Conservation (phyloP, 1,140 invertebrate species). For the Drosophila neocordata region DNA sequence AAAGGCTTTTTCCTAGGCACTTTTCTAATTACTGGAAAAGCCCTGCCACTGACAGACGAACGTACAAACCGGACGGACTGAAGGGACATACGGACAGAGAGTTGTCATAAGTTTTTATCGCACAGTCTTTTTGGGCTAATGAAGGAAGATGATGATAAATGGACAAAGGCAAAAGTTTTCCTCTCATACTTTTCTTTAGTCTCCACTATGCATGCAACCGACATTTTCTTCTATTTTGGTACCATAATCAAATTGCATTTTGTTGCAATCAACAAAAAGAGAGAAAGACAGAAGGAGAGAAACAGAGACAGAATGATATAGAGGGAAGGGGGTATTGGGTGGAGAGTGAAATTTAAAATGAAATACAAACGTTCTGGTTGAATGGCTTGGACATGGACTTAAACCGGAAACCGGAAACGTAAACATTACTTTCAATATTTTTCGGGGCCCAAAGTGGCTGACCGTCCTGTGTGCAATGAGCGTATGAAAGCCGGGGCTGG, state of each 20-base stretch:
- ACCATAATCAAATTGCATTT: constrained; percentile 77
- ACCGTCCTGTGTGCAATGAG: constrained; percentile 59
- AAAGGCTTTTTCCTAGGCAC: constrained; percentile 37
- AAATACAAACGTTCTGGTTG: constrained; percentile 80
- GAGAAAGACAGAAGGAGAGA: constrained; percentile 4
- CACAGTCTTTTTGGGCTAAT: constrained; percentile 73
- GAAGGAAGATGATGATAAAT: constrained; percentile 52
- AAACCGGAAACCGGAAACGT: constrained; percentile 79
- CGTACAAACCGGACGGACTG: constrained; percentile 14
- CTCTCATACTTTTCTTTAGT: background rate
- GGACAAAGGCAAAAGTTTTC: constrained; percentile 51
- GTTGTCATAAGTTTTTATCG: constrained; percentile 57
- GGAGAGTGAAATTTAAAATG: constrained; percentile 70
- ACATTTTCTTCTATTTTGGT: constrained; percentile 10
- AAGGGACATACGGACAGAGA: constrained; percentile 11
- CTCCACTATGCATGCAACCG: constrained; percentile 4
- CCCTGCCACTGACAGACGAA: constrained; percentile 31
- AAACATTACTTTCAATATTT: constrained; percentile 80
- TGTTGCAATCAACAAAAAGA: constrained; percentile 69
- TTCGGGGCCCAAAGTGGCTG: constrained; percentile 62
- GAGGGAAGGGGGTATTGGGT: background rate
- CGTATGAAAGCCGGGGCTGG: constrained; percentile 71
- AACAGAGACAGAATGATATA: background rate
- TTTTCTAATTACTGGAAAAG: constrained; percentile 81
- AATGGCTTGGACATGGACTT: constrained; percentile 80